Conservation (phyloP, 2,113 vertebrate species). For the Prolemur simus region DNA sequence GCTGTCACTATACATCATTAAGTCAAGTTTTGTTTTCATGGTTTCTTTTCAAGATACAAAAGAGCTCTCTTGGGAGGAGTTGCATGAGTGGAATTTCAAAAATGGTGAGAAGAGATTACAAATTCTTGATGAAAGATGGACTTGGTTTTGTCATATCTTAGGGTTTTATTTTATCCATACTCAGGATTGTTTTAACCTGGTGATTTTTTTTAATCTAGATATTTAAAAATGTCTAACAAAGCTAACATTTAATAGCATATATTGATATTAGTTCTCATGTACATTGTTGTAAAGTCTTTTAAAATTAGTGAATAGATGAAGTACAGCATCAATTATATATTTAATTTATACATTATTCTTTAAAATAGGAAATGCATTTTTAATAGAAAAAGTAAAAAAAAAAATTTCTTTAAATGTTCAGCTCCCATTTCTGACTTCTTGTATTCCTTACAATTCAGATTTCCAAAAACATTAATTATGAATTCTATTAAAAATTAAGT, state of each 20-base stretch:
- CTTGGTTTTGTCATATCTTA: background rate
- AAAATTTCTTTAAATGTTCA: background rate
- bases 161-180: background rate
- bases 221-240: background rate
- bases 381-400: background rate
- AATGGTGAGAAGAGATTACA: background rate
- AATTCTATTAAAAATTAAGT: background rate
- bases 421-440: background rate
- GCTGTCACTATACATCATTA: background rate
- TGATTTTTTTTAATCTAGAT: background rate
- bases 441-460: background rate
- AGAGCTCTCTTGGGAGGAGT: background rate
- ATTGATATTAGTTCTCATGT: background rate
- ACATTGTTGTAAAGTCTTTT: background rate
- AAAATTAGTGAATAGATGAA: background rate
- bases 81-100: background rate
- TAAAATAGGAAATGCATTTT: background rate
- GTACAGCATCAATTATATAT: background rate
- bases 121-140: background rate
- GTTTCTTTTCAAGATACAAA: background rate
- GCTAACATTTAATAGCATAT: background rate
- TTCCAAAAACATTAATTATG: background rate
- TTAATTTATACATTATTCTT: background rate
- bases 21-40: background rate
- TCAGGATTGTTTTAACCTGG: background rate